A percentile compares a stretch with the other conserved stretches of the same genome.
Evolutionary conservation across 2,888 invertebrate genomes (phyloP).

Genomic region (Myathropa florea): DNA sequence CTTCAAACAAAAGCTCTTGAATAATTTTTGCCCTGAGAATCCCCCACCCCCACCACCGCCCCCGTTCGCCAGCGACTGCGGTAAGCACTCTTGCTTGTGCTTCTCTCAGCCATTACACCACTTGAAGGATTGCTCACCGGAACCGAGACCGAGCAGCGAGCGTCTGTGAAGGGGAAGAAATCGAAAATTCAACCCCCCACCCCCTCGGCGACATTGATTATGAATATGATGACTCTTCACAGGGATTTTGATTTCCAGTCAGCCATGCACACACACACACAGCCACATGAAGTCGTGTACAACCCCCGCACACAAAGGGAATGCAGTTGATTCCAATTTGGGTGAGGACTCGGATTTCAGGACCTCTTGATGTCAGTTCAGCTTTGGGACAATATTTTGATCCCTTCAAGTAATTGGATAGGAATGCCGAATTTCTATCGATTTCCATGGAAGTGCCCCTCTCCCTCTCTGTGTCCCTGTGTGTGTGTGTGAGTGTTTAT

Average conservation of each 20-base stretch:
- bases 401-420: constrained; percentile 63
- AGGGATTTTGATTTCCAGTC: not conserved
- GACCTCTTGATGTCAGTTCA: constrained; percentile 36
- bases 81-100: constrained; percentile 28
- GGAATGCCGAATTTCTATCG: constrained; percentile 33
- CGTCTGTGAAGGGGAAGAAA: constrained; percentile 6
- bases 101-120: constrained; percentile 60
- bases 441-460: constrained; percentile 22
- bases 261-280: not conserved
- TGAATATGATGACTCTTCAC: constrained; percentile 39
- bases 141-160: not conserved
- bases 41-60: not conserved
- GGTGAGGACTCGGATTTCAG: constrained; percentile 30
- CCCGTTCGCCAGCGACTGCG: not conserved
- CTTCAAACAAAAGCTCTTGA: constrained; percentile 70
- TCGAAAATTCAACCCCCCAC: not conserved
- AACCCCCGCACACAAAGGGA: not conserved
- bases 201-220: constrained; percentile 21
- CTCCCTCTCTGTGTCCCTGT: not conserved
- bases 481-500: not conserved
- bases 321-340: constrained; percentile 54
- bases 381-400: constrained; percentile 63
- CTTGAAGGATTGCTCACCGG: constrained; percentile 53
- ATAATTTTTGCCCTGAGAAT: constrained; percentile 45
- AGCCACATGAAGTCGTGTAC: not conserved